Percentiles rank a stretch among this genome's conserved stretches.
These are phyloP conservation scores for Hylia prasina DNA, from an alignment of 2,113 vertebrate species.

Conservation along the genomic window DNA sequence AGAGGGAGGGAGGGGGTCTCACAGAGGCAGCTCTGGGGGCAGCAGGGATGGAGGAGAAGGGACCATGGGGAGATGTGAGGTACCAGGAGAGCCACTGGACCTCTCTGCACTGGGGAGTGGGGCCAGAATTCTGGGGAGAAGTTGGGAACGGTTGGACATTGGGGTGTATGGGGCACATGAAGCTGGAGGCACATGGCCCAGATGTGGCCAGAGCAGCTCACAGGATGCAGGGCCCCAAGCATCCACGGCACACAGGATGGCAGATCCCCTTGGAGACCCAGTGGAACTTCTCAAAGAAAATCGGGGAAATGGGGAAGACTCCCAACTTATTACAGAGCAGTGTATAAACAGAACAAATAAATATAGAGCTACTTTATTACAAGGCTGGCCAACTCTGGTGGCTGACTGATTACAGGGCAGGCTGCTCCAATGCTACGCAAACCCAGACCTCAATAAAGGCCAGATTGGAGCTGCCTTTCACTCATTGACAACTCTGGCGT, in stretches of 20 bases:
- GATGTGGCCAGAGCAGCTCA: neutral
- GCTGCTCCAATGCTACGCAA: conserved; percentile 58
- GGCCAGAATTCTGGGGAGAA: neutral
- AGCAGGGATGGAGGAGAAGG: neutral
- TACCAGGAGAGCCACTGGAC: neutral
- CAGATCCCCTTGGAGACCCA: neutral
- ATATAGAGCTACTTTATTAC: conserved; percentile 83
- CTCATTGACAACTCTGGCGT: conserved; percentile 40
- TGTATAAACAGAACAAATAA: conserved; percentile 80
- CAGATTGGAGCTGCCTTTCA: conserved; percentile 63
- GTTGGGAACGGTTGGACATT: neutral
- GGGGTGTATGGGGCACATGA: accelerated
- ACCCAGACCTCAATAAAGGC: conserved; percentile 79
- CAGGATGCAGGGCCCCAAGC: neutral
- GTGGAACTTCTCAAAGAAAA: conserved; percentile 66
- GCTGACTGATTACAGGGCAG: conserved; percentile 80
- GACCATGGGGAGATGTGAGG: neutral
- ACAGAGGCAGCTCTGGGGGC: neutral
- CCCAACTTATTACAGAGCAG: conserved; percentile 79
- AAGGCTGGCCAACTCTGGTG: conserved; percentile 75
- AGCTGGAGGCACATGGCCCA: neutral
- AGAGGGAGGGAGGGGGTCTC: neutral
- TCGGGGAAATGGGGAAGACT: conserved; percentile 56
- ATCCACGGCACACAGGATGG: neutral
- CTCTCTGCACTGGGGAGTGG: neutral